phyloP scores from a whole-genome alignment of 2,797 vertebrate genomes.

The Lagorchestes hirsutus region DNA sequence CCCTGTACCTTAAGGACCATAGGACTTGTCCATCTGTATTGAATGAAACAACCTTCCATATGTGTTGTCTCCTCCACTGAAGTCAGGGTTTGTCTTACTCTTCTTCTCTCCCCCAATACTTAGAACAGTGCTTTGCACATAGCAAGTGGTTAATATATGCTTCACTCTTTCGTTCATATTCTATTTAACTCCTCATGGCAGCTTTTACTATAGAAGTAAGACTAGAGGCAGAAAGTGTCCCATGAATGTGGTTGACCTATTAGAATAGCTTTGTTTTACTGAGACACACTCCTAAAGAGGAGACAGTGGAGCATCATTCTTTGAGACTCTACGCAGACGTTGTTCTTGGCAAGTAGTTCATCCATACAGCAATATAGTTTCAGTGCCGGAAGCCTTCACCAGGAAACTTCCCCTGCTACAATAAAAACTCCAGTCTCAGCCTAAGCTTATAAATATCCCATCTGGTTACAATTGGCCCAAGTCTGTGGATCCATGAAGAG shows the following conservation, averaged over 20 bases:
- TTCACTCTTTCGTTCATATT: not conserved
- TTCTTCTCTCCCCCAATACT: not conserved
- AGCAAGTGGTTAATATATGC: not conserved
- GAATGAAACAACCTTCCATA: not conserved
- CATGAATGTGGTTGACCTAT: not conserved
- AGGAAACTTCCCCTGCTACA: not conserved
- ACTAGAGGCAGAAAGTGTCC: not conserved
- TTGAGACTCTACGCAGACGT: fast-evolving
- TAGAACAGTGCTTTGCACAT: not conserved
- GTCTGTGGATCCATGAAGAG: not conserved
- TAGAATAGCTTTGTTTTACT: not conserved
- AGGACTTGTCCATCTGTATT: not conserved
- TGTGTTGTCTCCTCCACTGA: not conserved
- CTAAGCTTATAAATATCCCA: constrained; percentile 4
- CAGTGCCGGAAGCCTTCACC: not conserved
- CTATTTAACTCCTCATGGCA: not conserved
- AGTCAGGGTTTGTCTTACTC: not conserved
- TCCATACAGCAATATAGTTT: not conserved
- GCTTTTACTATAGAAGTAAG: not conserved
- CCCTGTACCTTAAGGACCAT: not conserved
- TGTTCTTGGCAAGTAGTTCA: not conserved
- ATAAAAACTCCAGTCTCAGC: not conserved
- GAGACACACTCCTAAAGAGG: not conserved
- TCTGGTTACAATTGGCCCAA: not conserved
- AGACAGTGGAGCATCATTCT: not conserved